Percentiles rank a stretch among this genome's conserved stretches.
Conservation (phyloP, 2,797 vertebrate species). For the Fundulus diaphanus region DNA sequence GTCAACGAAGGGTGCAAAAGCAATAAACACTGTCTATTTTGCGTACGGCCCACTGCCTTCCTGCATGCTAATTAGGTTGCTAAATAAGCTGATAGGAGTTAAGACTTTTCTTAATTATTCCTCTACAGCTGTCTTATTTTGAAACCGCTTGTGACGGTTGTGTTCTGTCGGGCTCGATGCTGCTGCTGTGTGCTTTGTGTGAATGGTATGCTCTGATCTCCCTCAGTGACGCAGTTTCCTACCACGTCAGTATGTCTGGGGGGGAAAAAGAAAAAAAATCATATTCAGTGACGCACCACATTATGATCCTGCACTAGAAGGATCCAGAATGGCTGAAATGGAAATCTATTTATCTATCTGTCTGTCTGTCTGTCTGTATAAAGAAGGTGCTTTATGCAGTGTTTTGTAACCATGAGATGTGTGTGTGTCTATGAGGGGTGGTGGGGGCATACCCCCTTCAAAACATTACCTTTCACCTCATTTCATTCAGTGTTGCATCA, state of each 20-base stretch:
- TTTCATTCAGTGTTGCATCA: conserved; percentile 43
- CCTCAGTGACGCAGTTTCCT: conserved; percentile 64
- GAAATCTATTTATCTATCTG: no score
- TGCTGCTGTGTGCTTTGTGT: conserved; percentile 37
- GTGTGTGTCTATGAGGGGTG: conserved; percentile 10
- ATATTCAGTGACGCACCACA: conserved; percentile 52
- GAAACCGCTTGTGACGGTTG: conserved; percentile 6
- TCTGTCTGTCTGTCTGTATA: no score
- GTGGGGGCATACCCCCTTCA: conserved; percentile 24
- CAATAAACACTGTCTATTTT: neutral
- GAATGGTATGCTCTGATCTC: conserved; percentile 49
- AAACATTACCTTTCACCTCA: conserved; percentile 64
- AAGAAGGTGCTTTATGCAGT: neutral
- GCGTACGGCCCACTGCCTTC: neutral
- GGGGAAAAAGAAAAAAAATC: conserved; percentile 40
- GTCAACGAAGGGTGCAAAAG: neutral
- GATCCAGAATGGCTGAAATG: neutral
- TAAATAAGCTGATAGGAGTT: no score
- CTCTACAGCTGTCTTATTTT: conserved; percentile 27
- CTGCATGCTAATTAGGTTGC: neutral
- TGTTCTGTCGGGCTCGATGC: conserved; percentile 24
- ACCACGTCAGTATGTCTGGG: conserved; percentile 49
- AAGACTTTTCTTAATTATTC: neutral
- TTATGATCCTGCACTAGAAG: conserved; percentile 21
- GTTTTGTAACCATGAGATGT: conserved; percentile 10